phyloP scores from a whole-genome alignment of 2,888 invertebrate genomes.

The Troides aeacus region DNA sequence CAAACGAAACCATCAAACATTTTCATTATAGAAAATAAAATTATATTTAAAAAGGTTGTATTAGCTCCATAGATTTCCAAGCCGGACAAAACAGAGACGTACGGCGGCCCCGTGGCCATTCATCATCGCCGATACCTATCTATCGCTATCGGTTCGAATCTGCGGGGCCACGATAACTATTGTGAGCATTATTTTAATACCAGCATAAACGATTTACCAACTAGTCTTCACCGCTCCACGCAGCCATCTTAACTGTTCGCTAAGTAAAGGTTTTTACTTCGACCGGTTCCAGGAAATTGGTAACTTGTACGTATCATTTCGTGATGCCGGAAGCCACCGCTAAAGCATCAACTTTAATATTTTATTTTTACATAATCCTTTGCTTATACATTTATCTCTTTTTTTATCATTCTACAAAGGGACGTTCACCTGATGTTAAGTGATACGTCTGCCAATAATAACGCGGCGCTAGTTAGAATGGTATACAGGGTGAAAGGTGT shows the following conservation, averaged over 20 bases:
- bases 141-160: slow-evolving; percentile 52
- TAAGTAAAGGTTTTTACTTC: slow-evolving; percentile 18
- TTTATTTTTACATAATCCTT: too few species aligned
- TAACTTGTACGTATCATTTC: background rate
- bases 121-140: slow-evolving; percentile 63
- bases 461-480: too few species aligned
- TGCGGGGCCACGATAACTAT: slow-evolving; percentile 58
- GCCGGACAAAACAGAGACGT: slow-evolving; percentile 56
- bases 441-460: too few species aligned
- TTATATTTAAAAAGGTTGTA: background rate
- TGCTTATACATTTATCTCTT: too few species aligned
- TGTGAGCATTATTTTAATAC: slow-evolving; percentile 66
- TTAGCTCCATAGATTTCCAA: slow-evolving; percentile 37
- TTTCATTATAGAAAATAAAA: too few species aligned
- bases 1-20: too few species aligned
- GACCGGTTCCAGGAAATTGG: background rate
- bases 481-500: too few species aligned
- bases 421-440: too few species aligned
- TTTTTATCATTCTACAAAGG: too few species aligned
- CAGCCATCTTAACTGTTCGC: slow-evolving; percentile 16
- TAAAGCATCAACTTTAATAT: background rate
- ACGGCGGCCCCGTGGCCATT: slow-evolving; percentile 53
- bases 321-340: background rate
- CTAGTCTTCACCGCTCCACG: slow-evolving; percentile 39
- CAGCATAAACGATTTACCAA: slow-evolving; percentile 49